phyloP scores from a whole-genome alignment of 2,797 vertebrate species.

The Labroides dimidiatus region DNA sequence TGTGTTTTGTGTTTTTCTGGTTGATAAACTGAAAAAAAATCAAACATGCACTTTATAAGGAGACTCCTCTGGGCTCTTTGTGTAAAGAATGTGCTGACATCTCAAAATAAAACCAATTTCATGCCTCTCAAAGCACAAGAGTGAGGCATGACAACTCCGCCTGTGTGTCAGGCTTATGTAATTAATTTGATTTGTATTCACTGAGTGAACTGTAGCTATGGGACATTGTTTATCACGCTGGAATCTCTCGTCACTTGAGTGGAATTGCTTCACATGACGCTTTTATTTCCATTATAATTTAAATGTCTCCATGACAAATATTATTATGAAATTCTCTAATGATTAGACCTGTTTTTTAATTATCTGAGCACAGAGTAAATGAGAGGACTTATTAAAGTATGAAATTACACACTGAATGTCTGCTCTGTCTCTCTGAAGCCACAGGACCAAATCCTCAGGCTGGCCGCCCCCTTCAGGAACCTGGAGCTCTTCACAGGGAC shows the following conservation, averaged over 20 bases:
- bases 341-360: not conserved
- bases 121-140: constrained; percentile 76
- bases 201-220: constrained; percentile 64
- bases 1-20: constrained; percentile 2
- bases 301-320: constrained; percentile 17
- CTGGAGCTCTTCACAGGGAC: constrained; percentile 92
- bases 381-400: not conserved
- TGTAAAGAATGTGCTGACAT: constrained; percentile 70
- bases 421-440: constrained; percentile 79
- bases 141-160: constrained; percentile 72
- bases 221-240: constrained; percentile 69
- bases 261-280: constrained; percentile 12
- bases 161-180: constrained; percentile 70
- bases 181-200: constrained; percentile 81
- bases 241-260: constrained; percentile 51
- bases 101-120: constrained; percentile 78
- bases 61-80: constrained; percentile 46
- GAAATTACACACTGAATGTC: not conserved
- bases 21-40: constrained; percentile 52
- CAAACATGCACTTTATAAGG: constrained; percentile 45
- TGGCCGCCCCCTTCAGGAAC: constrained; percentile 93
- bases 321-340: not conserved
- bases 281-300: constrained; percentile 33
- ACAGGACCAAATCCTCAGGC: constrained; percentile 94
- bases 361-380: not conserved